phyloP scores from a whole-genome alignment of 2,797 vertebrate genomes.

The Alouatta caraya region DNA sequence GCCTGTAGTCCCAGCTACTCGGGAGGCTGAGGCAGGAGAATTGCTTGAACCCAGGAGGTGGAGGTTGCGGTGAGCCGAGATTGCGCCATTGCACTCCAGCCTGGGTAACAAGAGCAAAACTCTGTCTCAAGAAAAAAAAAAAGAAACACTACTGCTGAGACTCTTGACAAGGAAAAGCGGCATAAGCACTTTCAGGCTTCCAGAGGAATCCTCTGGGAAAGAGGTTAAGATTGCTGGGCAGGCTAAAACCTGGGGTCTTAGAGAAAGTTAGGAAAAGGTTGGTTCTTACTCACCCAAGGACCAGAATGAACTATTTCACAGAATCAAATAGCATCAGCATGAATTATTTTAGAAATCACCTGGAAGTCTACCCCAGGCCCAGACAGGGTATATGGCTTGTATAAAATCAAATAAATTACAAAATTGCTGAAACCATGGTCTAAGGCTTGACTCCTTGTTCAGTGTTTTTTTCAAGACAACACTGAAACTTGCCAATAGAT shows the following conservation, averaged over 20 bases:
- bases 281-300: neutral
- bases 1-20: too few species aligned
- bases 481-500: neutral
- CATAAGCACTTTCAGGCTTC: neutral
- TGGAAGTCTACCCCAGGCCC: neutral
- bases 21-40: too few species aligned
- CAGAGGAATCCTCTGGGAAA: neutral
- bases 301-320: neutral
- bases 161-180: neutral
- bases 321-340: neutral
- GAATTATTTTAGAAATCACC: neutral
- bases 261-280: neutral
- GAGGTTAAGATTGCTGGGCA: neutral
- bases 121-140: too few species aligned
- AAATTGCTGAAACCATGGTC: neutral
- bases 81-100: too few species aligned
- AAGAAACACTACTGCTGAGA: neutral
- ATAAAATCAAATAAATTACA: neutral
- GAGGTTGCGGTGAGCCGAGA: too few species aligned
- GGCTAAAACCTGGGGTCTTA: neutral
- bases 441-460: neutral
- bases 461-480: neutral
- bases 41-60: too few species aligned
- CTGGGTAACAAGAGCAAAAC: too few species aligned
- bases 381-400: neutral